Evolutionary conservation across 2,797 vertebrate species (phyloP), one percentile per base, ranked within the genome.

Genomic region (Premnoplex brunnescens): DNA sequence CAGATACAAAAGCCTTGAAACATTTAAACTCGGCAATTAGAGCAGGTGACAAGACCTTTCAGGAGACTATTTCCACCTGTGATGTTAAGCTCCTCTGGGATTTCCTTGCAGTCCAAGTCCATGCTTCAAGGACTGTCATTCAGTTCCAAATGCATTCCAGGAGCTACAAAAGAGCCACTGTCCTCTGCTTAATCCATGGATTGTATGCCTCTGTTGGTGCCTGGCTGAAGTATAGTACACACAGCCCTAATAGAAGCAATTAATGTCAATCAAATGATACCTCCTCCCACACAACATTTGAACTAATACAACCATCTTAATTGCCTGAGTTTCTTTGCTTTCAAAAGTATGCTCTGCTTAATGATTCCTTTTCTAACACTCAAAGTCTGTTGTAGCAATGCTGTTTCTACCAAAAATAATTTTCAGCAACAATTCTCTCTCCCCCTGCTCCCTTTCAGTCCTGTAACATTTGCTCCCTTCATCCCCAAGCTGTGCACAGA

Each of bases 241-340:
- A 93, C 52, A 91, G 56, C 80, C 54, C 80, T 95, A 95, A 96
- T 83, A 94, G 90, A 71, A 88, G 93, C 96, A 95, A 96, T 97
- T 97, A 96, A 93, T 52, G 96, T 96, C 96, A 96, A 82, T 96
- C 96, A 96, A 89, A 58, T 82, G 83, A 72, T 97, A 93, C 91
- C 91, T 96, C 68, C 88, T 94, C 86, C 86, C 85, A 77, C 91
- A 79, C 60, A 51, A 67, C 60, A 52, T 91, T 94, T 90, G 60
- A 89, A 77, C 89, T 85, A 82, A 58, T 51, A 85, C 56, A 95
- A 21, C 80, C 72, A 41, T 71, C 83, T 55, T 89, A 96, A 96
- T 95, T 94, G 81, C 88, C 60, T 0, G 3, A 49, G 30, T 95
- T 91, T 54, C 85, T 93, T 82, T 68, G 63, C 96, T 85, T 95